These are phyloP conservation scores for Tenthredo notha DNA, from an alignment of 2,888 invertebrate genomes.

Conservation along the genomic window DNA sequence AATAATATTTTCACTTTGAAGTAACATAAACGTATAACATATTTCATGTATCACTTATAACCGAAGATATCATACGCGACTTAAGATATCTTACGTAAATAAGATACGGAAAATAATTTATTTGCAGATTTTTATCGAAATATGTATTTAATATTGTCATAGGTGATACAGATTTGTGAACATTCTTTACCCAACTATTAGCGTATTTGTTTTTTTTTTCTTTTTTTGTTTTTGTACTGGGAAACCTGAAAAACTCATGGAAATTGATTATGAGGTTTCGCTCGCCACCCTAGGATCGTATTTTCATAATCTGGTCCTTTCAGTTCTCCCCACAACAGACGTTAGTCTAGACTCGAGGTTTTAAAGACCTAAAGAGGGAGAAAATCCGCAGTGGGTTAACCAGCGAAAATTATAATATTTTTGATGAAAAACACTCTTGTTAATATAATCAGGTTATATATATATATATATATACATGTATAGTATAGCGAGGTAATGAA, in stretches of 20 bases:
- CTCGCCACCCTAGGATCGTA: neutral
- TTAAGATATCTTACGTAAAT: neutral
- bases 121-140: neutral
- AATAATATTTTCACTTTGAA: neutral
- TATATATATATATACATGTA: neutral
- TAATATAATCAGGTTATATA: neutral
- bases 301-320: neutral
- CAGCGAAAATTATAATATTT: neutral
- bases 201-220: neutral
- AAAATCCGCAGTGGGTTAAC: neutral
- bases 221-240: neutral
- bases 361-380: neutral
- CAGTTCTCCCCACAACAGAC: neutral
- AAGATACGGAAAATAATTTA: neutral
- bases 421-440: neutral
- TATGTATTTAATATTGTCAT: no score
- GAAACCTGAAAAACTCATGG: neutral
- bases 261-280: neutral
- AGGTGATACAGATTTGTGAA: neutral
- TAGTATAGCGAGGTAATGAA: neutral
- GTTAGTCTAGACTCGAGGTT: neutral
- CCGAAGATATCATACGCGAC: neutral
- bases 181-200: neutral
- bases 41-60: neutral
- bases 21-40: neutral